Evolutionary conservation across 2,888 invertebrate genomes (phyloP), one percentile per base, ranked within the genome.

Genomic region (Epirrhoe tristata): DNA sequence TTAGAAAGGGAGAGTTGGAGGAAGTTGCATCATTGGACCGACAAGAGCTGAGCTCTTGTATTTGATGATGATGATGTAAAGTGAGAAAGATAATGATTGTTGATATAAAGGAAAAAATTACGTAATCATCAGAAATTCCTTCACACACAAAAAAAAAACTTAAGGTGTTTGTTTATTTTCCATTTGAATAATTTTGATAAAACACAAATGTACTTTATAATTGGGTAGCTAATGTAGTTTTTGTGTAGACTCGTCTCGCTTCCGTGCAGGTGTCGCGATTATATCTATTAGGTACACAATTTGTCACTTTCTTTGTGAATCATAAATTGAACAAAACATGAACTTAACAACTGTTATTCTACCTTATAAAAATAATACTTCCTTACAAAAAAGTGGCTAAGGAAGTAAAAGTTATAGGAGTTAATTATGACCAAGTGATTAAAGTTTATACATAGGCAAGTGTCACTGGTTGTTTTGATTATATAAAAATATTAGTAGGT

Each of bases 201-300:
- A 79, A 76, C 77, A 79, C 76, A 58, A 51, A 57, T 84, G 81
- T 61, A 43, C 57, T 67, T 62, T 59, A 82, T 84, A 82, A 81
- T 82, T 80, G 80, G 78, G 79, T 78, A 81, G 78, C 86, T 93
- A 93, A 93, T 93, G 93, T 85, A 80, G 89, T 91, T 93, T 92
- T 90, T 91, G 88, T 93, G 93, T 91, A 78, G 72, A 76, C 46
- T 6, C 75, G 81, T 76, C 75, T 73, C 84, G 88, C 90, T 92
- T 93, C 92, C 92, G 90, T 85, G 87, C 93, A 93, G 92, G 92
- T 92, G 92, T 89, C 14, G 66, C 74, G 91, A 91, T 92, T 83
- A 77, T 81, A 89, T 89, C 89, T 80, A 76, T 75, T 77, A 24
- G 1, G 24, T 24, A 85, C 87, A 87, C 79, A 80, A 80, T 88